Evolutionary conservation across 2,113 vertebrate genomes (phyloP), one percentile per base, ranked within the genome.

Genomic region (human): DNA sequence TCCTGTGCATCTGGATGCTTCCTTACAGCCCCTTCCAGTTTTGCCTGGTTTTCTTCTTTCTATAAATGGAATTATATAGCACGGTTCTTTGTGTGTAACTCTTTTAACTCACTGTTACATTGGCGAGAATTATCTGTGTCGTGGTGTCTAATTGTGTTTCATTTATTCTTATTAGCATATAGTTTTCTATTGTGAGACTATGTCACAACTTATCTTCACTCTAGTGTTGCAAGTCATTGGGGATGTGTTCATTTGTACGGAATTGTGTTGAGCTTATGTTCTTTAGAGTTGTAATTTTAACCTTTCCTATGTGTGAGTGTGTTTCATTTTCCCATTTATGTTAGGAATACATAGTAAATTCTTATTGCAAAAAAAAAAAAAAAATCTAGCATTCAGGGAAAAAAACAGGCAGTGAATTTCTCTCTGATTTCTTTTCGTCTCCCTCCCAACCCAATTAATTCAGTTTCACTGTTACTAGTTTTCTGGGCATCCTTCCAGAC

Each of bases 81-180:
- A 0, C 0, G 23, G 23, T 1, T 70, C 18, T 18, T 9, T 0
- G 52, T 11, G 16, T 1, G 6, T 16, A 4, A 35, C 8, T 27
- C 38, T 43, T 81, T 43, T 25, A 12, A 2, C 2, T 23, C 27
- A 10, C 0, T 30, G 8, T 9, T 7, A 18, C 20, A 0, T 2
- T n/a, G 4, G 43, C 4, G 38, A 14, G 17, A 20, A 45, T 16
- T 10, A 1, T 2, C 38, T 2, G 0, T 0, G 11, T 50, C 4
- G 0, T 4, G 0, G 20, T 27, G 55, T 16, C 4, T 6, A 9
- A 43, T 1, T 17, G 1, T 1, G 38, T 16, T 1, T 5, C 20
- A 22, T 6, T 20, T 25, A 20, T 30, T 55, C 84, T 70, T 52
- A 14, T 55, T 0, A 25, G 52, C 40, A 6, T 5, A 2, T 0